A percentile compares a stretch with the other conserved stretches of the same genome.
Conservation (phyloP, 2,797 vertebrate species). For the Cichlasoma orientale region DNA sequence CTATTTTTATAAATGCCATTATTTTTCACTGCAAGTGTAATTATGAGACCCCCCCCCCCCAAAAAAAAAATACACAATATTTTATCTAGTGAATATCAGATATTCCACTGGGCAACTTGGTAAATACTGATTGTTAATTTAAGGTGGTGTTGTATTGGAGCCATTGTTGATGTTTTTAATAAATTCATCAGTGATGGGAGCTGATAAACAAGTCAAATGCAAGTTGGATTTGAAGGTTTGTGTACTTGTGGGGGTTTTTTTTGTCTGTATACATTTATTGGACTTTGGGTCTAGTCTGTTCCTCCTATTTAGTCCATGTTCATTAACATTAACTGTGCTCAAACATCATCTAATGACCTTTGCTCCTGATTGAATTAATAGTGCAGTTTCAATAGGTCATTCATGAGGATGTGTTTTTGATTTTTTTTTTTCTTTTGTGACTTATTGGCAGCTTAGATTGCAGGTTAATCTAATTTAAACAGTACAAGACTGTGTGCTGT, state of each 20-base stretch:
- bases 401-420: background rate
- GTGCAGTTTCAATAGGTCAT: background rate
- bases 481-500: background rate
- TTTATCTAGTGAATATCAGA: background rate
- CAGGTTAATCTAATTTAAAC: background rate
- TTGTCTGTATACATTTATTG: too few species aligned
- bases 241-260: too few species aligned
- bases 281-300: too few species aligned
- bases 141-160: background rate
- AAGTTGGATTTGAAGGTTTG: background rate
- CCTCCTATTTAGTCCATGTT: too few species aligned
- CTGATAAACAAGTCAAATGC: background rate
- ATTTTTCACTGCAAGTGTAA: background rate
- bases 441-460: background rate
- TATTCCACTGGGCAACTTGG: background rate
- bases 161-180: background rate
- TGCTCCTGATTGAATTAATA: background rate
- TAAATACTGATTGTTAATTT: background rate
- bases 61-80: too few species aligned
- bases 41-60: background rate
- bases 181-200: background rate
- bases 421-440: background rate
- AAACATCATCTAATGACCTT: background rate
- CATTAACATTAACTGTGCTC: too few species aligned
- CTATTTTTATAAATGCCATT: conserved; percentile 32